Percentiles rank a stretch among this genome's conserved stretches.
phyloP scores from a whole-genome alignment of 2,797 vertebrate species.

The Ceryle rudis region DNA sequence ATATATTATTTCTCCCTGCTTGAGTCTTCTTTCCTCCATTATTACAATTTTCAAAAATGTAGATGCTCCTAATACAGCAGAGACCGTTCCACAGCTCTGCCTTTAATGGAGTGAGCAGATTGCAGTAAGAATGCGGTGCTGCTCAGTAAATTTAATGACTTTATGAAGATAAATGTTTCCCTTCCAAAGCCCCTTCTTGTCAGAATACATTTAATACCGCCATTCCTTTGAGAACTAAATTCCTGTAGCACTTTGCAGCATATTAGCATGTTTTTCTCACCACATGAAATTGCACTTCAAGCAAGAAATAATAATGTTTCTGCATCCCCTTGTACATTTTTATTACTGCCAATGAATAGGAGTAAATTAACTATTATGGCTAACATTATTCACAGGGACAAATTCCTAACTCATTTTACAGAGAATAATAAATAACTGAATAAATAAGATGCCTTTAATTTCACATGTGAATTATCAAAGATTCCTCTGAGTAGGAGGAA shows the following conservation, averaged over 20 bases:
- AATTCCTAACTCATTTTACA: conserved; percentile 84
- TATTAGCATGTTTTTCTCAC: conserved; percentile 84
- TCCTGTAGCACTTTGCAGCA: conserved; percentile 83
- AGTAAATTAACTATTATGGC: conserved; percentile 86
- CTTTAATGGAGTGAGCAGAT: conserved; percentile 86
- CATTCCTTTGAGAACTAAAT: conserved; percentile 85
- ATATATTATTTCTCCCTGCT: conserved; percentile 34
- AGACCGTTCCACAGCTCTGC: conserved; percentile 75
- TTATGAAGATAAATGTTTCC: conserved; percentile 88
- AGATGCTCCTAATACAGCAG: conserved; percentile 69
- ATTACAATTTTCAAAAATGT: conserved; percentile 70
- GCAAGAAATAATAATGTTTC: conserved; percentile 87
- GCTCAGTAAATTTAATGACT: conserved; percentile 87
- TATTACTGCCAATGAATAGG: conserved; percentile 87
- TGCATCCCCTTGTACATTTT: conserved; percentile 84
- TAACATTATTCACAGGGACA: conserved; percentile 83
- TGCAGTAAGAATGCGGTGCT: conserved; percentile 80
- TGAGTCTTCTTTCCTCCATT: conserved; percentile 31
- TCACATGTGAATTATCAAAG: conserved; percentile 81
- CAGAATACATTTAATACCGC: conserved; percentile 85
- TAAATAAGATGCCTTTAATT: conserved; percentile 85
- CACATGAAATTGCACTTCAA: conserved; percentile 85
- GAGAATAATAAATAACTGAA: conserved; percentile 84
- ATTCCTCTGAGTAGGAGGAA: conserved; percentile 69
- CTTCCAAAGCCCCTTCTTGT: conserved; percentile 84